Base-by-base conservation (phyloP, 2,113 vertebrate species). In the Varanus salvator region DNA sequence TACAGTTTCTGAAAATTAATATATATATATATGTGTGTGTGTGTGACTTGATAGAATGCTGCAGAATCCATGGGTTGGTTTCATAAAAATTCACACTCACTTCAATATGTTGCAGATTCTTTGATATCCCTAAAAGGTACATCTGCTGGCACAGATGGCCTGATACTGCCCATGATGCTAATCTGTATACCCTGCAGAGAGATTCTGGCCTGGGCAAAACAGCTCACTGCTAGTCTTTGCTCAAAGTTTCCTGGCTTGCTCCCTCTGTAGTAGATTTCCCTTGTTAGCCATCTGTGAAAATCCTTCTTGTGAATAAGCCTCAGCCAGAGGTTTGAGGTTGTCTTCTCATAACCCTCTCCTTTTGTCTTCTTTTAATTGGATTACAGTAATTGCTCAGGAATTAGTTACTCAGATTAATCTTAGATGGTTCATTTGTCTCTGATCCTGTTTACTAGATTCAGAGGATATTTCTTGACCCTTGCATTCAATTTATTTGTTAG, bases 311-410 rank as follows among this genome's bases (percentile, higher is more conserved):
- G 14, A 76, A 71, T 14, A 38, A 57, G 21, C 52, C 25, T 54
- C 8, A 86, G 54, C 85, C 52, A 76, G 17, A 86, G 25, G 34
- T 57, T 86, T 44, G n/a, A 60, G 3, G 14, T 5, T 71, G 38
- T 31, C 78, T 54, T 27, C 25, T 52, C 12, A 44, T 44, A 44
- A 27, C 83, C 88, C 85, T 80, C 50, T 5, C 77, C 1, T 68
- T 89, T 93, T 87, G 23, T 86, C 48, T 31, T 27, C 25, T 87
- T 90, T 88, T 88, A 84, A 68, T 86, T 81, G 50, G 48, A 80
- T 89, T 0, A 0, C 77, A 86, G 31, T 82, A 27, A 84, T 64
- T 92, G 66, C n/a, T 87, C 77, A 86, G 31, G 80, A 27, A 84
- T 64, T 92, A 69, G 38, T 87, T 69, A 82, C 88, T 66, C 60